Percentiles rank a stretch among this genome's conserved stretches.
Evolutionary conservation across 2,888 invertebrate species (phyloP).

Genomic region (Agonopterix arenella): DNA sequence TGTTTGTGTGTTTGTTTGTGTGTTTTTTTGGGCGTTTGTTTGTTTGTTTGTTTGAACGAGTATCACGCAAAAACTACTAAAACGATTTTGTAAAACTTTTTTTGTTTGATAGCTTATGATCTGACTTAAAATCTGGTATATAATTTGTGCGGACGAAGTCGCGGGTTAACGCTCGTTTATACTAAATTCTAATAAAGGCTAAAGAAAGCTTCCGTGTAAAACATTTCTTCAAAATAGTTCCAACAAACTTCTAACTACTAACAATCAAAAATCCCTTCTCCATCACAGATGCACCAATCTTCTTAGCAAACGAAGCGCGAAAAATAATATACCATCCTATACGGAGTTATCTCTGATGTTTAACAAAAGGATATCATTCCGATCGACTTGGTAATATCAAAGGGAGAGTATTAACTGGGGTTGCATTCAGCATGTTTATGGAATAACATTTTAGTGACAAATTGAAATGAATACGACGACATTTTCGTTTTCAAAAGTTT

Average conservation of each 20-base stretch:
- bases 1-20: no score
- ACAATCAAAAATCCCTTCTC: slow-evolving; percentile 17
- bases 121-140: no score
- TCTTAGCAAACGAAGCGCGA: slow-evolving; percentile 59
- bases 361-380: slow-evolving; percentile 67
- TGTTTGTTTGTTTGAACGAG: no score
- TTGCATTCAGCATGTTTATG: slow-evolving; percentile 8
- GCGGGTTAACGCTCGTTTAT: no score
- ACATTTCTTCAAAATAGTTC: neutral
- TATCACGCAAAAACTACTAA: no score
- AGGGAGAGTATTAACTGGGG: slow-evolving; percentile 49
- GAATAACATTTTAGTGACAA: no score
- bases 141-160: no score
- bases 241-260: neutral
- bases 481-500: no score
- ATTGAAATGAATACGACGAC: no score
- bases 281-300: slow-evolving; percentile 57
- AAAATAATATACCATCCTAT: slow-evolving; percentile 52
- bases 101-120: no score
- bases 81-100: no score
- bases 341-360: slow-evolving; percentile 47
- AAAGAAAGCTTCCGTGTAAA: neutral
- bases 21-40: no score
- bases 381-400: slow-evolving; percentile 61
- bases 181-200: neutral